phyloP scores from a whole-genome alignment of 35 echinoderm and acorn worm genomes.

The Apostichopus californicus region DNA sequence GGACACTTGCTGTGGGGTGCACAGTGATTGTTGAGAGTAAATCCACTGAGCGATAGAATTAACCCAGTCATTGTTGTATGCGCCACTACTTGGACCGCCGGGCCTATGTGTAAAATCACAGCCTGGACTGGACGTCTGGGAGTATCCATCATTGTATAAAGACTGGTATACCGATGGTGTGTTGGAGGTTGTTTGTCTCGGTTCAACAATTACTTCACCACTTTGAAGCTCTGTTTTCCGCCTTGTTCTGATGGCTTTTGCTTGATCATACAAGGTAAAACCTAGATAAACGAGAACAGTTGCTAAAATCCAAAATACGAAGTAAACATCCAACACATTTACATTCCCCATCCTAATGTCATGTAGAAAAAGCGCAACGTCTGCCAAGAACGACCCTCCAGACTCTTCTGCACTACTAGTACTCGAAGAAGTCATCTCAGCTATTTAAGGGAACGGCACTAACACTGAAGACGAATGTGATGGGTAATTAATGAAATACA shows the following conservation, averaged over 20 bases:
- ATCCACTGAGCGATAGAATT: conserved; percentile 89
- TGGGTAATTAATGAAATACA: conserved; percentile 3
- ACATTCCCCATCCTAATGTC: conserved; percentile 75
- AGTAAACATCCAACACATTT: conserved; percentile 89
- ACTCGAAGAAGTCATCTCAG: conserved; percentile 37
- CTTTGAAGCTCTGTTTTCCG: conserved; percentile 13
- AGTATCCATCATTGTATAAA: background rate
- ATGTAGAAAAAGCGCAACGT: conserved; percentile 47
- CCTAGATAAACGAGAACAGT: conserved; percentile 64
- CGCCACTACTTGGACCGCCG: background rate
- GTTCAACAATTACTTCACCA: background rate
- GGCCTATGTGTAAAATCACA: background rate
- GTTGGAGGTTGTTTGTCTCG: background rate
- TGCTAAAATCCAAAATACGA: conserved; percentile 69
- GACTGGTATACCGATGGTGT: background rate
- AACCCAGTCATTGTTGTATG: conserved; percentile 72
- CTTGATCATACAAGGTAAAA: conserved; percentile 66
- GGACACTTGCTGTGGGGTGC: conserved; percentile 75
- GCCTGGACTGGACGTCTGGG: background rate
- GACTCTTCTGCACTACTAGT: conserved; percentile 41
- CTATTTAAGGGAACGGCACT: conserved; percentile 24
- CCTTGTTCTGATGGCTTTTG: conserved; percentile 54
- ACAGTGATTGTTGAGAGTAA: conserved; percentile 84
- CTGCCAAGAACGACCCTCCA: conserved; percentile 19
- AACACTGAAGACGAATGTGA: conserved; percentile 12